Base-by-base conservation (phyloP, 2,113 vertebrate genomes). In the Dolichotis patagonum region DNA sequence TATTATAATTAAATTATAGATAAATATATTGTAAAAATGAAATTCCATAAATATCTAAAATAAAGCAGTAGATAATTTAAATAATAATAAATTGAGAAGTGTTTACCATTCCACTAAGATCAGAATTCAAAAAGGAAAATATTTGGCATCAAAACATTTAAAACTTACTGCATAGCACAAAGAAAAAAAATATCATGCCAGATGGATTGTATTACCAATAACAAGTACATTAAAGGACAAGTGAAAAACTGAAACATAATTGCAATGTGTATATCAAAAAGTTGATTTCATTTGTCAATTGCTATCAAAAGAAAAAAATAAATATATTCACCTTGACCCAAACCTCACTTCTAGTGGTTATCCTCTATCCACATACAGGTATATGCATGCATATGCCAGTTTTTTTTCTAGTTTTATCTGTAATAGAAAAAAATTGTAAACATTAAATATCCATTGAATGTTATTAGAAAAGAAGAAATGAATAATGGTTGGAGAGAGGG, bases 1-100 rank as follows among this genome's bases (percentile, higher is more conserved):
- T 24, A 77, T 94, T 28, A 93, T 93, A 95, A 85, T 95, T 81
- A 87, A 96, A 82, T 32, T 88, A 30, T 49, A 75, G 60, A 30
- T 32, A 91, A 1, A 56, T 86, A 3, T 28, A 94, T 90, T 43
- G 1, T 92, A 86, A 95, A 96, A 96, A 67, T 86, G 24, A 90
- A 93, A 93, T 96, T 73, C 13, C 46, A 16, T 54, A 75, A 85
- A 69, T 16, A 16, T 32, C 77, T 85, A 32, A 24, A 86, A n/a
- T 58, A 85, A 20, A 95, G 86, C 0, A 65, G 54, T 28, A 87
- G 56, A 87, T 81, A 49, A 90, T 91, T 83, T 80, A 28, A 3
- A 84, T 94, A 26, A 92, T 80, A 83, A 97, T 67, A 89, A 96
- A 93, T 65, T 88, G 30, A 90, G 20, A 38, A 94, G 30, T 22